These are phyloP conservation scores for Heliconius ethilla DNA, from an alignment of 2,888 invertebrate species.

Conservation along the genomic window DNA sequence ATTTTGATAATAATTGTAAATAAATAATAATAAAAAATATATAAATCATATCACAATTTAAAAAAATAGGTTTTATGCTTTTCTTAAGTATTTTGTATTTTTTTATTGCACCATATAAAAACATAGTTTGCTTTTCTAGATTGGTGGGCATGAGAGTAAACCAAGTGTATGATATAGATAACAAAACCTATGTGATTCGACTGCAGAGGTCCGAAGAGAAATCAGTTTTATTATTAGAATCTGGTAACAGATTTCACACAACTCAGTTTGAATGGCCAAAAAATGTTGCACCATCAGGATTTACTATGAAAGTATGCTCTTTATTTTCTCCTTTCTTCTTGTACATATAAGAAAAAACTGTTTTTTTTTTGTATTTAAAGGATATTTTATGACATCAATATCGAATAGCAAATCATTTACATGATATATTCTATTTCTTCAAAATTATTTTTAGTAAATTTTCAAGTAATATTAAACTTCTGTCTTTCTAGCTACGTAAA, in stretches of 20 bases:
- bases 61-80: background rate
- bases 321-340: background rate
- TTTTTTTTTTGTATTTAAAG: background rate
- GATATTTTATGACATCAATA: background rate
- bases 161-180: conserved; percentile 98
- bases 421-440: background rate
- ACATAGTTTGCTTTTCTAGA: conserved; percentile 68
- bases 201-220: conserved; percentile 94
- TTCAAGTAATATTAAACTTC: background rate
- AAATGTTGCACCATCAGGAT: conserved; percentile 96
- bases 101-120: background rate
- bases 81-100: background rate
- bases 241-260: conserved; percentile 95
- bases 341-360: background rate
- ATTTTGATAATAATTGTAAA: too few species aligned
- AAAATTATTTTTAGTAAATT: background rate
- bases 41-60: too few species aligned
- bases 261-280: conserved; percentile 99
- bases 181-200: conserved; percentile 96
- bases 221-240: conserved; percentile 93
- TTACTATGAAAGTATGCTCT: conserved; percentile 94
- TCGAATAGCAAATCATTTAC: background rate
- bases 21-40: too few species aligned
- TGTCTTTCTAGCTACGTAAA: conserved; percentile 88
- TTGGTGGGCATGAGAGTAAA: conserved; percentile 95